phyloP scores from a whole-genome alignment of 1,140 invertebrate species.

The Drosophila nikananu region DNA sequence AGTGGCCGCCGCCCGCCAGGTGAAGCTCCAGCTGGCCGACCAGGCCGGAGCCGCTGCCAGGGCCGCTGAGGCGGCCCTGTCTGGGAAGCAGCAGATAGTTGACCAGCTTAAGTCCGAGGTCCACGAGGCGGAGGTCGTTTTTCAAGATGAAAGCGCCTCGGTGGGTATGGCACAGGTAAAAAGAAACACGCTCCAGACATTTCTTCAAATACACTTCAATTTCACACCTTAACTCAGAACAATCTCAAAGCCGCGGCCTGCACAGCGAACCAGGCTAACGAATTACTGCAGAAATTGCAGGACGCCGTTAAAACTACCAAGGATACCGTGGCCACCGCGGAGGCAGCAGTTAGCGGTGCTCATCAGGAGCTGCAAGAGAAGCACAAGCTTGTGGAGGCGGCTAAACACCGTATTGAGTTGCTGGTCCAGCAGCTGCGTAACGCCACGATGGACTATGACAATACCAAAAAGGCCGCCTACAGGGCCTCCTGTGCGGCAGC shows the following conservation, averaged over 20 bases:
- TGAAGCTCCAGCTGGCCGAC: conserved; percentile 89
- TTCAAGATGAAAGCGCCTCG: conserved; percentile 87
- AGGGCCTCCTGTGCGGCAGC: too few species aligned
- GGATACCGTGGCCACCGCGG: conserved; percentile 87
- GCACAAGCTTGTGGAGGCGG: too few species aligned
- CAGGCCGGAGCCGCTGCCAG: conserved; percentile 88
- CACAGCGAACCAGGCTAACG: conserved; percentile 87
- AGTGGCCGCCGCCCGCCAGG: conserved; percentile 88
- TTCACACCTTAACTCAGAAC: conserved; percentile 50
- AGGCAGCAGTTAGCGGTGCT: conserved; percentile 86
- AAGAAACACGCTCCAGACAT: not conserved
- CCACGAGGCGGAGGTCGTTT: conserved; percentile 87
- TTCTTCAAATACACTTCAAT: not conserved
- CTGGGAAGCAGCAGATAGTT: conserved; percentile 88
- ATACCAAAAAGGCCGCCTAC: too few species aligned
- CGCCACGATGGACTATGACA: too few species aligned
- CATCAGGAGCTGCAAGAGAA: too few species aligned
- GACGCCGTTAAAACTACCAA: conserved; percentile 86
- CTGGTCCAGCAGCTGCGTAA: too few species aligned
- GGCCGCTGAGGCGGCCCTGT: conserved; percentile 88
- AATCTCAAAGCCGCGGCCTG: conserved; percentile 87
- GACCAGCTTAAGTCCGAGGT: conserved; percentile 87
- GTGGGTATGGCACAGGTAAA: conserved; percentile 85
- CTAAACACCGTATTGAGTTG: too few species aligned
- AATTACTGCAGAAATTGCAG: conserved; percentile 85